These are phyloP conservation scores for Plutomurus gul DNA, from an alignment of 1,140 invertebrate species.

Conservation along the genomic window DNA sequence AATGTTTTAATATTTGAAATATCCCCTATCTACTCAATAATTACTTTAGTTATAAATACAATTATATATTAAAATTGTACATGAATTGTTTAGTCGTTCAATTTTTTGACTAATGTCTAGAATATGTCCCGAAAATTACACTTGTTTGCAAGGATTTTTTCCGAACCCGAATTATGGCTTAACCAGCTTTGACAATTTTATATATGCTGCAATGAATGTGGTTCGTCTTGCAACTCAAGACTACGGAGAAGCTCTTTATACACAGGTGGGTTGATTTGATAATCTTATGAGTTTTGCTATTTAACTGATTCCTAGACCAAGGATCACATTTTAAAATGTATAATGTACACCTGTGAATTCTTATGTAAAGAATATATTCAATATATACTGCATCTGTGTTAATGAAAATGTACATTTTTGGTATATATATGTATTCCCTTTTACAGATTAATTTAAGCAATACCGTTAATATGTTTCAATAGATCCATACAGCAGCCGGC, in stretches of 20 bases:
- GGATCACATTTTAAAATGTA: too few relatives aligned
- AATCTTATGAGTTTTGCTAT: conserved; percentile 96
- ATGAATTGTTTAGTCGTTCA: not conserved
- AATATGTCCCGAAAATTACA: conserved; percentile 62
- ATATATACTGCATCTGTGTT: too few relatives aligned
- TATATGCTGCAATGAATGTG: conserved; percentile 92
- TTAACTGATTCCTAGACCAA: conserved; percentile 99
- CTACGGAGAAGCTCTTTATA: conserved; percentile 97
- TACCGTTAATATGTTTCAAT: too few relatives aligned
- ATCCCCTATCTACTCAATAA: too few relatives aligned
- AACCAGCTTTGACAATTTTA: conserved; percentile 97
- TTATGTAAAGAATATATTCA: too few relatives aligned
- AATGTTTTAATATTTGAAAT: too few relatives aligned
- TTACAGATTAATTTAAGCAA: too few relatives aligned
- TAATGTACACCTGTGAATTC: too few relatives aligned
- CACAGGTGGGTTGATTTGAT: conserved; percentile 82
- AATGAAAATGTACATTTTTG: too few relatives aligned
- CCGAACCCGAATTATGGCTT: conserved; percentile 93
- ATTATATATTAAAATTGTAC: too few relatives aligned
- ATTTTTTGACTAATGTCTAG: not conserved
- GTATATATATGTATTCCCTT: not conserved
- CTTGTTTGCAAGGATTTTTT: conserved; percentile 89
- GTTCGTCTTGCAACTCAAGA: conserved; percentile 98
- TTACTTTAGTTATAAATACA: too few relatives aligned
- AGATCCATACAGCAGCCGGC: not conserved